Conservation (phyloP, 2,888 invertebrate species). For the Caradrina clavipalpis region DNA sequence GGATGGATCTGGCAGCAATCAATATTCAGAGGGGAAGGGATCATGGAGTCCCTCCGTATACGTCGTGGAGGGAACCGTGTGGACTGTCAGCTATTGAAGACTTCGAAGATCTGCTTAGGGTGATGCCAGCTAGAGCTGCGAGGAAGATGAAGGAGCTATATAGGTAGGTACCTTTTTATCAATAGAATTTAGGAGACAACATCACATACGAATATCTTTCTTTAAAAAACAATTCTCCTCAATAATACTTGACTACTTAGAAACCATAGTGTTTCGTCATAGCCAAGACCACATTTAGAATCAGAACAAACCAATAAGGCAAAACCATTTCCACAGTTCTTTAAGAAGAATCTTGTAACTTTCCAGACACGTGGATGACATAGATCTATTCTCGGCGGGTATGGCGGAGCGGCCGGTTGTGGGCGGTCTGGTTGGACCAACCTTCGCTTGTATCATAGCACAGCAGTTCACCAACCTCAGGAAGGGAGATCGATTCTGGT, state of each 20-base stretch:
- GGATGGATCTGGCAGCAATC: conserved; percentile 96
- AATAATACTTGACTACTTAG: too few species aligned
- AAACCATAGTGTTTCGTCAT: too few species aligned
- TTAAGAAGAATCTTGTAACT: neutral
- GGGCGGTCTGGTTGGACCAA: conserved; percentile 96
- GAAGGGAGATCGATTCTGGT: conserved; percentile 95
- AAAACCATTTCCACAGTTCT: neutral
- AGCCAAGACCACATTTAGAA: neutral
- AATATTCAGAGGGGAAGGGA: conserved; percentile 96
- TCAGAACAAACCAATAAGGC: neutral
- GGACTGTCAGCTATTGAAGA: conserved; percentile 92
- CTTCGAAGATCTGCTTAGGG: conserved; percentile 93
- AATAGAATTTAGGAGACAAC: too few species aligned
- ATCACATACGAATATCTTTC: too few species aligned
- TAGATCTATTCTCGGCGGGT: conserved; percentile 96
- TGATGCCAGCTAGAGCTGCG: conserved; percentile 92
- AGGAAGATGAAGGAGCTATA: conserved; percentile 92
- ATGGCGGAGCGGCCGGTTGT: conserved; percentile 95
- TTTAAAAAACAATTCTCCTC: too few species aligned
- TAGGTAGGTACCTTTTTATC: conserved; percentile 73
- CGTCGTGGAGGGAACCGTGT: conserved; percentile 95
- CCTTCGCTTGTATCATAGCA: conserved; percentile 96
- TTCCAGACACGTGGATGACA: conserved; percentile 93
- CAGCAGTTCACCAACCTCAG: conserved; percentile 95
- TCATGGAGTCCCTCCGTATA: conserved; percentile 96